Base-by-base conservation (phyloP, 2,888 invertebrate genomes). In the Drosophila subquinaria region DNA sequence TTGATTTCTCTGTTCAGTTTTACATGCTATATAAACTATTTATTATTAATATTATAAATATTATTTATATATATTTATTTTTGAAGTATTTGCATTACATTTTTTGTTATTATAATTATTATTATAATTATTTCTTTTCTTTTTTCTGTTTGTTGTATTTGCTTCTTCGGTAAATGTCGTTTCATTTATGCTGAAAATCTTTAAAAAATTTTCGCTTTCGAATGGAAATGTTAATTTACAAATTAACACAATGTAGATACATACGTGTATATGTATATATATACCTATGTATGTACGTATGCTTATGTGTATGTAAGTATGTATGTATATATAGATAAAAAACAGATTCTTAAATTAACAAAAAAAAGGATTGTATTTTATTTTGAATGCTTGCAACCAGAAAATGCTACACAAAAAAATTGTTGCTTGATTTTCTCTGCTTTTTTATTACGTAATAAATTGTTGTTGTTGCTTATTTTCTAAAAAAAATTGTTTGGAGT, bases 1-100 rank as follows among this genome's bases (percentile, higher is more conserved):
- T 88, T 88, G 85, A 87, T 85, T 85, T 85, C 71, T 79, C 73
- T 84, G 88, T 84, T 84, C 86, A 81, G 81, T 88, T 86, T 85
- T 85, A 85, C 87, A 85, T 86, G 83, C 85, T 85, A 85, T 88
- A 84, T 85, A 89, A 79, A 84, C 89, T 85, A 89, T 80, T 80
- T 80, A 73, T 73, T 76, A 67, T 79, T 79, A 71, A 71, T 80
- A 73, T 73, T 76, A 67, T 79, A 76, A 71, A 71, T 80, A 73
- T 76, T 86, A 73, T 78, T 56, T 72, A 61, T 75, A 40, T 79
- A 61, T 81, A 40, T 17, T 35, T 74, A 57, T 59, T 68, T 60
- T 64, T 79, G 63, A 66, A 75, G 48, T 82, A 69, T 80, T 74
- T 73, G 59, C 70, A 59, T 61, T 60, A 47, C 53, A 23, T 56